Percentiles rank a stretch among this genome's conserved stretches.
Conservation (phyloP, 1,140 invertebrate species). For the Zelostemma sp. region DNA sequence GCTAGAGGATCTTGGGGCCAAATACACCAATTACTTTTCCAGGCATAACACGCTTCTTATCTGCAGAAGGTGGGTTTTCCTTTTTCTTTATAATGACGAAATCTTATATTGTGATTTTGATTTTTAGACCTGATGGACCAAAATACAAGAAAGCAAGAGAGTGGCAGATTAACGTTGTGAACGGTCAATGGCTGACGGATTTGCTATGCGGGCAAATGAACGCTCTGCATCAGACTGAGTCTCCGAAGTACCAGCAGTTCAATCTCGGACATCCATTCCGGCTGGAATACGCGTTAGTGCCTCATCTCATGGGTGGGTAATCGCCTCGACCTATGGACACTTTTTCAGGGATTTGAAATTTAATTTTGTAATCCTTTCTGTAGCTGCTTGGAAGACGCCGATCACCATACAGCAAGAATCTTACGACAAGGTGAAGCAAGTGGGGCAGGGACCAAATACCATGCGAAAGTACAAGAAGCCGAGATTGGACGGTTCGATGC, state of each 20-base stretch:
- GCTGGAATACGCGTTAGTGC: constrained; percentile 88
- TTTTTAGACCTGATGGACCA: constrained; percentile 81
- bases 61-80: constrained; percentile 69
- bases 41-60: constrained; percentile 81
- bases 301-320: constrained; percentile 90
- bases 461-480: constrained; percentile 68
- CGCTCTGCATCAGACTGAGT: constrained; percentile 84
- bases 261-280: constrained; percentile 84
- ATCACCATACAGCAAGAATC: constrained; percentile 90
- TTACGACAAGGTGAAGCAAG: constrained; percentile 83
- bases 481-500: constrained; percentile 58
- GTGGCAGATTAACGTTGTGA: constrained; percentile 90
- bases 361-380: too few species aligned
- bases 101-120: constrained; percentile 20
- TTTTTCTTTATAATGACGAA: constrained; percentile 5
- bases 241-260: constrained; percentile 90
- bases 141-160: constrained; percentile 93
- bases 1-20: constrained; percentile 89
- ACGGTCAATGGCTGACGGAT: constrained; percentile 94
- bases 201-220: constrained; percentile 90
- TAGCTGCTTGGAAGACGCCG: constrained; percentile 92
- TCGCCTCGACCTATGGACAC: too few species aligned
- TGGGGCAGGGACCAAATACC: constrained; percentile 67
- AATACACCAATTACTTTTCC: constrained; percentile 80
- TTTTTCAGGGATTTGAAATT: too few species aligned